A percentile compares a stretch with the other conserved stretches of the same genome.
Conservation (phyloP, 2,888 invertebrate species). For the Hirtodrosophila cameraria region DNA sequence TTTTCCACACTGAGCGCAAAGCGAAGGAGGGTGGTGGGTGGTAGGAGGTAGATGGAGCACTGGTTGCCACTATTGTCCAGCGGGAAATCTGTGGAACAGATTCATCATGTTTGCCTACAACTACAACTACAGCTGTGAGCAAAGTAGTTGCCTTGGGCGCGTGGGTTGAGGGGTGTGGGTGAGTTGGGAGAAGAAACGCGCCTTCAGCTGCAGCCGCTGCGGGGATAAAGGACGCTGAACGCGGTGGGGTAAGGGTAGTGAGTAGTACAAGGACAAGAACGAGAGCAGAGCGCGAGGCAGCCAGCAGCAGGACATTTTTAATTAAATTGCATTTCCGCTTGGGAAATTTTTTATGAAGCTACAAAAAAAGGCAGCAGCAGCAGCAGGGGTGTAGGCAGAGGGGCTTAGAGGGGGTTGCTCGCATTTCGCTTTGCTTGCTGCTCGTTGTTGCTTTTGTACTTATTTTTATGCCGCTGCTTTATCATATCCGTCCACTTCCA, state of each 20-base stretch:
- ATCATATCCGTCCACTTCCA: constrained; percentile 59
- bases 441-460: constrained; percentile 66
- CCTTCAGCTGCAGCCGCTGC: constrained; percentile 23
- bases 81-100: constrained; percentile 76
- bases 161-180: constrained; percentile 1
- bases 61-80: constrained; percentile 63
- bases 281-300: constrained; percentile 35
- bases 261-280: constrained; percentile 6
- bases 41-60: background rate
- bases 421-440: constrained; percentile 59
- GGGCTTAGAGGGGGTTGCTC: background rate
- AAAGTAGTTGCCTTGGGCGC: constrained; percentile 48
- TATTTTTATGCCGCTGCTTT: constrained; percentile 75
- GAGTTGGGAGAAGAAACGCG: constrained; percentile 18
- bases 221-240: constrained; percentile 4
- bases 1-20: constrained; percentile 23
- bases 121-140: constrained; percentile 69
- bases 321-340: constrained; percentile 82
- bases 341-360: constrained; percentile 81
- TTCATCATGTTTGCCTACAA: constrained; percentile 79
- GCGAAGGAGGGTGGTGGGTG: background rate
- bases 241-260: constrained; percentile 4
- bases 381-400: background rate
- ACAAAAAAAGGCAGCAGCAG: constrained; percentile 59
- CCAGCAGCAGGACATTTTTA: constrained; percentile 81